Evolutionary conservation across 2,888 invertebrate genomes (phyloP).

Genomic region (Amiota communis): DNA sequence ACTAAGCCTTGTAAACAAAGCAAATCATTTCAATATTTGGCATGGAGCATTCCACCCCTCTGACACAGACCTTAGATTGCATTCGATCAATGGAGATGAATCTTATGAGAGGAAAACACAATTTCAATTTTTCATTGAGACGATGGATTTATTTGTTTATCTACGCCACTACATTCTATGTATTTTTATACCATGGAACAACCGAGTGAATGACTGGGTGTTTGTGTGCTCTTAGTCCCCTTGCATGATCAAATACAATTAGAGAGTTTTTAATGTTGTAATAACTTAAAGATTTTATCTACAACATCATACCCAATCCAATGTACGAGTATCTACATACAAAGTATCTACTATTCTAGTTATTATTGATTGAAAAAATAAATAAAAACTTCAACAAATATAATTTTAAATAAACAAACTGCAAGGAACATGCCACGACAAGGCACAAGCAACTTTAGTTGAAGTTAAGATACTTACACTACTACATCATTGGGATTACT

Average conservation of each 20-base stretch:
- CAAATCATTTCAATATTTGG: background rate
- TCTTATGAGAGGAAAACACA: too few species aligned
- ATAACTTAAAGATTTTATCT: constrained; percentile 17
- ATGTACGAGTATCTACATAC: background rate
- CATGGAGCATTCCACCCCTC: background rate
- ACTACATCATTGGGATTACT: too few species aligned
- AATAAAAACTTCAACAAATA: constrained; percentile 65
- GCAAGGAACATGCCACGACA: constrained; percentile 17
- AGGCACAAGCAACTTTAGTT: too few species aligned
- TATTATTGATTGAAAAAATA: constrained; percentile 44
- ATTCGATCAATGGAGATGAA: background rate
- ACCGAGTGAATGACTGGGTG: constrained; percentile 15
- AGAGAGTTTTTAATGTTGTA: constrained; percentile 9
- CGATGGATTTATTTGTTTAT: constrained; percentile 53
- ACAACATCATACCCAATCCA: background rate
- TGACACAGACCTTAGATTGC: background rate
- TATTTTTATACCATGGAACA: background rate
- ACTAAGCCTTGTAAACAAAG: too few species aligned
- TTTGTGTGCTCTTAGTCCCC: background rate
- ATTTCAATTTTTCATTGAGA: constrained; percentile 25
- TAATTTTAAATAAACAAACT: constrained; percentile 63
- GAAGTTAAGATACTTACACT: too few species aligned
- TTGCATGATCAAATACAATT: background rate
- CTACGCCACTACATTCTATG: constrained; percentile 8
- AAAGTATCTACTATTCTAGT: background rate